Percentiles rank a stretch among this genome's conserved stretches.
phyloP scores from a whole-genome alignment of 2,888 invertebrate genomes.

The Drosophila aldrichi region DNA sequence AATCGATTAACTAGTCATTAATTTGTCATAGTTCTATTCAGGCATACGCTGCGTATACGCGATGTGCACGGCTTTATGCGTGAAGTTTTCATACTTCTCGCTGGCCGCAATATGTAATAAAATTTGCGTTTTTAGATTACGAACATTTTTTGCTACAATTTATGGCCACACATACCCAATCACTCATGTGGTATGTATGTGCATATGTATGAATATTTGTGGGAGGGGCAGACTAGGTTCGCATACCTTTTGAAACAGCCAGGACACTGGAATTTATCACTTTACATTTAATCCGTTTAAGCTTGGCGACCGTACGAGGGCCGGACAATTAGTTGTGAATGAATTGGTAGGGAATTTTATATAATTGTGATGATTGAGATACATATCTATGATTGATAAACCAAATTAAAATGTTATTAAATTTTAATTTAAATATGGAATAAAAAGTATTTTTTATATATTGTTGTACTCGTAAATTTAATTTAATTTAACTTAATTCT shows the following conservation, averaged over 20 bases:
- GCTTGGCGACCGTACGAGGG: conserved; percentile 37
- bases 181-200: conserved; percentile 7
- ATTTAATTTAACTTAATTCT: too few species aligned
- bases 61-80: neutral
- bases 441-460: neutral
- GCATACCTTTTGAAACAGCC: conserved; percentile 30
- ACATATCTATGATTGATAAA: too few species aligned
- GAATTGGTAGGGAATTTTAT: neutral
- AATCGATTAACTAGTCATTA: conserved; percentile 61
- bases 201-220: conserved; percentile 1
- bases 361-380: neutral
- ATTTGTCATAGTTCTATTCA: conserved; percentile 8
- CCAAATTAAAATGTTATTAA: too few species aligned
- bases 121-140: conserved; percentile 35
- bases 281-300: conserved; percentile 56
- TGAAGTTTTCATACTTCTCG: conserved; percentile 24
- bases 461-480: too few species aligned
- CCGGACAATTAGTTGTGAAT: neutral
- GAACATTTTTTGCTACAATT: conserved; percentile 60
- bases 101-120: conserved; percentile 36
- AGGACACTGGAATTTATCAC: conserved; percentile 68
- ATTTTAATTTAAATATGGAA: too few species aligned
- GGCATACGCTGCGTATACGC: neutral
- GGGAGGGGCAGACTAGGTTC: neutral
- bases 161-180: conserved; percentile 32